Evolutionary conservation across 1,140 invertebrate species (phyloP), one percentile per base, ranked within the genome.

Genomic region (Hycleus phaleratus): DNA sequence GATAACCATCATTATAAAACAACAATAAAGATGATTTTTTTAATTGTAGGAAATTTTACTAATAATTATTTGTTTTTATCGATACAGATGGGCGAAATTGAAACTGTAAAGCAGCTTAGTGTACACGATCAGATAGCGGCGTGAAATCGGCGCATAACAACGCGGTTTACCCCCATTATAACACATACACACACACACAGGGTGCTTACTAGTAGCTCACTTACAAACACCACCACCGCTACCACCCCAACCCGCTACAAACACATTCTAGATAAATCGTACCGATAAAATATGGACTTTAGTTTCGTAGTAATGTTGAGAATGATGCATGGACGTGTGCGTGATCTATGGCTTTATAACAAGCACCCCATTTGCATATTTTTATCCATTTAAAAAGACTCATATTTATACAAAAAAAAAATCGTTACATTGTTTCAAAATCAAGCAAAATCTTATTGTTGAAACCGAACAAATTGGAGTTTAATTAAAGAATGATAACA

Each of bases 111-210:
- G 61, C 67, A 55, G 64, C 63, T 65, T 63, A 61, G 26, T 54
- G 59, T 52, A 43, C 63, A 66, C 58, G 63, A 72, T 72, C 70
- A 67, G 70, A 72, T 72, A 72, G 64, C 57, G 59, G 63, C 59
- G 67, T 71, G 68, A 72, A 72, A 72, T 71, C 70, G 68, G 69
- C 69, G 70, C 70, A 71, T 71, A 72, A 72, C 70, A 71, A 72
- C 70, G 70, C 66, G 70, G 70, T 72, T 71, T 70, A 72, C 68
- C 70, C 32, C 69, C 65, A 72, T 72, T 72, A 72, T 70, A 71
- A 72, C 64, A 62, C 60, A 32, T 32, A 32, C 7, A 11, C 5
- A n/a, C 5, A 42, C 3, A 42, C 5, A 11, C 5, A 62, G 51
- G 42, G 51, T 39, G 45, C 39, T 53, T 8, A 24, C 11, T 43